Conservation (phyloP, 2,888 invertebrate genomes). For the Charanyca ferruginea region DNA sequence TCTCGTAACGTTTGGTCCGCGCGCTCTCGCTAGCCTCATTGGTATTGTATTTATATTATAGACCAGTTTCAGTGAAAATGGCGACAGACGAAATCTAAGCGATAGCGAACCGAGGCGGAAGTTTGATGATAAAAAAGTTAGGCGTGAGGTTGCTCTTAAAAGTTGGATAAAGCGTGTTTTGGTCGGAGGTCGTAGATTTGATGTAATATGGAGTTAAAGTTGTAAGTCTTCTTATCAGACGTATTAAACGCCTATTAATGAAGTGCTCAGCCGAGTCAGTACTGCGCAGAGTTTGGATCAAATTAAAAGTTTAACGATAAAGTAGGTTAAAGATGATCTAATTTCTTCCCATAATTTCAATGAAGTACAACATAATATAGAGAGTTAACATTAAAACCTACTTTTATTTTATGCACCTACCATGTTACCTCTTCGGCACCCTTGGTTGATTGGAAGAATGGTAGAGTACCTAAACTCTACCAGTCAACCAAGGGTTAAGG, state of each 20-base stretch:
- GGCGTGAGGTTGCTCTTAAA: slow-evolving; percentile 5
- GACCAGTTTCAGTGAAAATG: slow-evolving; percentile 13
- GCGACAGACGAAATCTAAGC: slow-evolving; percentile 13
- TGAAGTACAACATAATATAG: too few species aligned
- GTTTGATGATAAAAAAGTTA: slow-evolving; percentile 26
- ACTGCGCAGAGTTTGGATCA: background rate
- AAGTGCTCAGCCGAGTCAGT: slow-evolving; percentile 20
- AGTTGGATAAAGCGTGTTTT: slow-evolving; percentile 17
- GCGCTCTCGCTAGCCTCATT: too few species aligned
- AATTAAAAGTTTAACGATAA: slow-evolving; percentile 15
- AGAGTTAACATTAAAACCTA: too few species aligned
- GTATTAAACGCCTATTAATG: background rate
- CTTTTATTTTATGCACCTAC: too few species aligned
- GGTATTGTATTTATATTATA: background rate
- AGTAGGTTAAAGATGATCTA: background rate
- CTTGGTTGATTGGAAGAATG: too few species aligned
- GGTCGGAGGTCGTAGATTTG: slow-evolving; percentile 29
- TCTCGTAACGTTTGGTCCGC: too few species aligned
- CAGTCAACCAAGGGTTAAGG: too few species aligned
- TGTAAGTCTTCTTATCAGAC: background rate
- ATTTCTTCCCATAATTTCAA: too few species aligned
- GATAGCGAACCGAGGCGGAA: slow-evolving; percentile 5
- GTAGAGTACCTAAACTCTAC: too few species aligned
- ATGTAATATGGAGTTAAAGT: slow-evolving; percentile 16
- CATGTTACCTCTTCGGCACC: too few species aligned